These are phyloP conservation scores for Chelidonichthys spinosus DNA, from an alignment of 2,797 vertebrate genomes.

Conservation along the genomic window DNA sequence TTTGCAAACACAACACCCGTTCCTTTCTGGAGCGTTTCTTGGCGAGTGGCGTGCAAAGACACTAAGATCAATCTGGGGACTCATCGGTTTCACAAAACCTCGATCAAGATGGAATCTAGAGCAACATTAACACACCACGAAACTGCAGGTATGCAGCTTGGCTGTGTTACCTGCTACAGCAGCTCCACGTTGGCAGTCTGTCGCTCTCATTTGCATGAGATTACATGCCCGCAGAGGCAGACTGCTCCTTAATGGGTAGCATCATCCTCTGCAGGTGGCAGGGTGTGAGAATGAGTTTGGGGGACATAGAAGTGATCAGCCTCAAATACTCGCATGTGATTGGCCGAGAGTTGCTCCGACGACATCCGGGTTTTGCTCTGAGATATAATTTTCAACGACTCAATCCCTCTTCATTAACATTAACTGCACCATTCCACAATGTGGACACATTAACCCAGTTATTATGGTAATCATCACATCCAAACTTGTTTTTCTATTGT, in stretches of 20 bases:
- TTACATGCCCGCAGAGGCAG: slow-evolving; percentile 71
- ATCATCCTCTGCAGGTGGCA: slow-evolving; percentile 76
- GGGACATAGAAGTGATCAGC: slow-evolving; percentile 49
- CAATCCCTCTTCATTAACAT: slow-evolving; percentile 71
- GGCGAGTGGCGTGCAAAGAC: slow-evolving; percentile 23
- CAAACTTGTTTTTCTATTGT: slow-evolving; percentile 49
- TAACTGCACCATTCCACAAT: slow-evolving; percentile 58
- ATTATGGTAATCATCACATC: slow-evolving; percentile 68
- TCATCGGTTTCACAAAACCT: slow-evolving; percentile 22
- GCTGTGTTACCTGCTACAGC: slow-evolving; percentile 44
- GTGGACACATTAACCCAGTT: slow-evolving; percentile 75
- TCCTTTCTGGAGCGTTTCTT: slow-evolving; percentile 23
- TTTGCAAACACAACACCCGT: slow-evolving; percentile 38
- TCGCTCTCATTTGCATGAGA: slow-evolving; percentile 74
- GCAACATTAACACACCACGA: slow-evolving; percentile 11
- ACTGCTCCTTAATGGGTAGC: slow-evolving; percentile 71
- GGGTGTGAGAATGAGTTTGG: slow-evolving; percentile 42
- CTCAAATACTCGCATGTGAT: slow-evolving; percentile 59
- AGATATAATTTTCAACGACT: slow-evolving; percentile 63
- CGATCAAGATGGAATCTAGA: slow-evolving; percentile 17
- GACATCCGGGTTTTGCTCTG: slow-evolving; percentile 66
- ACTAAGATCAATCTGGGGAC: slow-evolving; percentile 33
- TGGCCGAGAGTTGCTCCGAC: slow-evolving; percentile 62
- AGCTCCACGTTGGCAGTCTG: slow-evolving; percentile 66
- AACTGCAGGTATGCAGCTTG: slow-evolving; percentile 35